phyloP scores from a whole-genome alignment of 2,113 vertebrate genomes.

The Chauna torquata region DNA sequence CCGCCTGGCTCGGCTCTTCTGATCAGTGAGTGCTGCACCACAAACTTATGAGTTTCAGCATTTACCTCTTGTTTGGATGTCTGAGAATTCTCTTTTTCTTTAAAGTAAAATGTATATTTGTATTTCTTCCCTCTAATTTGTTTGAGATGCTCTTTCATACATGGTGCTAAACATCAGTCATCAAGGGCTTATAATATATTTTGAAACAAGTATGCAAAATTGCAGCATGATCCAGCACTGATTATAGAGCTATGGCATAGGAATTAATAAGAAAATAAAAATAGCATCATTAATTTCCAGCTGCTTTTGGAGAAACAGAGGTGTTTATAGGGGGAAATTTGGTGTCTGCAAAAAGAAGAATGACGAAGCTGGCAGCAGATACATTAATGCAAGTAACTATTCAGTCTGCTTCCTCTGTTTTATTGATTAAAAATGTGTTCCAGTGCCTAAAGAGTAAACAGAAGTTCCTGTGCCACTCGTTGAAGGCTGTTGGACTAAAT shows the following conservation, averaged over 20 bases:
- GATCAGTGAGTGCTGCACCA: neutral
- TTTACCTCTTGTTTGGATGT: neutral
- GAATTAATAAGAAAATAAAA: constrained; percentile 66
- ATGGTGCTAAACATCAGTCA: constrained; percentile 42
- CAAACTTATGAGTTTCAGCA: neutral
- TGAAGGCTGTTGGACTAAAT: neutral
- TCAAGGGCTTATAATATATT: constrained; percentile 45
- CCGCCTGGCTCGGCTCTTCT: neutral
- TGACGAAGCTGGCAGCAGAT: neutral
- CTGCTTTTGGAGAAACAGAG: constrained; percentile 56
- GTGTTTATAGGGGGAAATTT: neutral
- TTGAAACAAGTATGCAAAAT: constrained; percentile 50
- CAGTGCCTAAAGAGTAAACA: neutral
- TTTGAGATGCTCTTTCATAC: constrained; percentile 38
- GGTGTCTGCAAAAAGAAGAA: constrained; percentile 8
- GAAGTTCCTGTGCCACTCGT: neutral
- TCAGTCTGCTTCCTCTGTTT: neutral
- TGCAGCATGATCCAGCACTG: constrained; percentile 43
- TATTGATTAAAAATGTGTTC: neutral
- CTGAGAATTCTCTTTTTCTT: neutral
- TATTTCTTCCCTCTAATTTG: constrained; percentile 48
- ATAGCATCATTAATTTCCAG: constrained; percentile 58
- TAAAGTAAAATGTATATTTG: constrained; percentile 10
- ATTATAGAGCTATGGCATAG: constrained; percentile 50
- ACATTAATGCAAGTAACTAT: neutral